These are phyloP conservation scores for Athene cunicularia DNA, from an alignment of 2,113 vertebrate species.

Conservation along the genomic window DNA sequence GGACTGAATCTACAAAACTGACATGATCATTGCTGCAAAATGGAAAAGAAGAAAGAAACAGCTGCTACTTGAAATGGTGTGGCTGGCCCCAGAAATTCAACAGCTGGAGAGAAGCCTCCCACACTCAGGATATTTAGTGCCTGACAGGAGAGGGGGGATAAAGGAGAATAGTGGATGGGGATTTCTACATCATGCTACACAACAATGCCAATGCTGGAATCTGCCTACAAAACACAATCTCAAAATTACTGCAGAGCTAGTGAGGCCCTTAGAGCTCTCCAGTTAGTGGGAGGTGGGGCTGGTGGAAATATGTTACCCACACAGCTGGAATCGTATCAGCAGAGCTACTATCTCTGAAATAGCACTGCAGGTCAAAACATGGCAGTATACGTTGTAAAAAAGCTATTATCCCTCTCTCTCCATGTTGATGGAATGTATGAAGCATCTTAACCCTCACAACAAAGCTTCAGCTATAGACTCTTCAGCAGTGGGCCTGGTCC, in stretches of 20 bases:
- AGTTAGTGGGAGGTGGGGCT: background rate
- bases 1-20: background rate
- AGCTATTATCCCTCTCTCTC: background rate
- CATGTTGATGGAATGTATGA: background rate
- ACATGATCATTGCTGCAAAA: background rate
- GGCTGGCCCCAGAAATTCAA: background rate
- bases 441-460: background rate
- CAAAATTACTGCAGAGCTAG: background rate
- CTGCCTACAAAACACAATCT: background rate
- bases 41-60: background rate
- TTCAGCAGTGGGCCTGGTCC: background rate
- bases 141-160: background rate
- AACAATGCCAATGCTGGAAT: background rate
- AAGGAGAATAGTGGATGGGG: background rate
- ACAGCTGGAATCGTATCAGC: background rate
- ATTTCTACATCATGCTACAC: background rate
- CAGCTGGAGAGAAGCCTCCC: background rate
- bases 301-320: background rate
- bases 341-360: background rate
- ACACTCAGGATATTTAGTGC: background rate
- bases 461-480: background rate
- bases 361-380: background rate
- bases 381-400: background rate
- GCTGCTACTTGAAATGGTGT: background rate
- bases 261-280: background rate